Conservation (phyloP, 2,888 invertebrate species). For the Thereva unica region DNA sequence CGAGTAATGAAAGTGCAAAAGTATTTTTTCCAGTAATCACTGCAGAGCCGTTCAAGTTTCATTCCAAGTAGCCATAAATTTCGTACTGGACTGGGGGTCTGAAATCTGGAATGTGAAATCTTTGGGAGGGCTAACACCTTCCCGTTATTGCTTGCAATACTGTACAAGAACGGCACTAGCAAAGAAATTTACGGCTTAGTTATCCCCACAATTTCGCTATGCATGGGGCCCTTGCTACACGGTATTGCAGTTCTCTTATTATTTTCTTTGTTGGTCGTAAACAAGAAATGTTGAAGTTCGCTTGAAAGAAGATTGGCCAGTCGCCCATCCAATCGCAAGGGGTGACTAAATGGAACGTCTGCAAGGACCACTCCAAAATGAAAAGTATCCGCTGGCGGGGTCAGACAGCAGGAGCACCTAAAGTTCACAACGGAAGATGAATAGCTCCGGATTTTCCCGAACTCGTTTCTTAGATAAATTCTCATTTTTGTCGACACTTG, state of each 20-base stretch:
- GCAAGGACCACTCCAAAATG: constrained; percentile 26
- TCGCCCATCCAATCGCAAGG: constrained; percentile 3
- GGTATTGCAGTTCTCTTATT: constrained; percentile 27
- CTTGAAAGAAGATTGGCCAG: constrained; percentile 8
- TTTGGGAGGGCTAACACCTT: constrained; percentile 26
- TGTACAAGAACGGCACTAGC: constrained; percentile 17
- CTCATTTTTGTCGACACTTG: constrained; percentile 38
- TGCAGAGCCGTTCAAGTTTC: too few relatives aligned
- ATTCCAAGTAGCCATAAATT: too few relatives aligned
- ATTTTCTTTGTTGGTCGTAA: constrained; percentile 31
- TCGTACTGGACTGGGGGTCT: too few relatives aligned
- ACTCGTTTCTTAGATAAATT: constrained; percentile 36
- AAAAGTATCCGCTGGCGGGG: constrained; percentile 20
- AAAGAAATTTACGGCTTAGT: constrained; percentile 25
- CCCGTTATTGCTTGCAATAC: constrained; percentile 15
- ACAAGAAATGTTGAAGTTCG: constrained; percentile 23
- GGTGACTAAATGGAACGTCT: constrained; percentile 10
- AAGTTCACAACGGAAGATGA: constrained; percentile 30
- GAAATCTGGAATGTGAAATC: constrained; percentile 7
- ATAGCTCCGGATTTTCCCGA: constrained; percentile 28
- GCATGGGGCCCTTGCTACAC: constrained; percentile 6
- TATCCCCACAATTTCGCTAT: constrained; percentile 25
- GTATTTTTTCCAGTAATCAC: too few relatives aligned
- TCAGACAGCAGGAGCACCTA: constrained; percentile 29
- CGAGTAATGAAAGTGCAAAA: too few relatives aligned